Conservation (phyloP, 2,113 vertebrate species). For the Protomyctophum bolini region DNA sequence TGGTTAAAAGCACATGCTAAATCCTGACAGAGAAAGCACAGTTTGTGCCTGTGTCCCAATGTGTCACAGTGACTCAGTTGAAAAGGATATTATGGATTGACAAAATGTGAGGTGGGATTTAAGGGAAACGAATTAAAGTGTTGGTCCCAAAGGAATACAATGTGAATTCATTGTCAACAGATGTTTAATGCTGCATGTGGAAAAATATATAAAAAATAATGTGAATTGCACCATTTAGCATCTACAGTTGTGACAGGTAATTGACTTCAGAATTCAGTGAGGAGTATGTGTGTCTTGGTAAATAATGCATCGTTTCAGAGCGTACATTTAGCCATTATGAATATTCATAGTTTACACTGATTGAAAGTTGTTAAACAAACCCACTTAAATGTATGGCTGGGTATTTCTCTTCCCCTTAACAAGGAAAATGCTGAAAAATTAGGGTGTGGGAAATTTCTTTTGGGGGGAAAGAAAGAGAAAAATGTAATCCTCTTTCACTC, state of each 20-base stretch:
- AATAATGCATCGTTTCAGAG: slow-evolving; percentile 70
- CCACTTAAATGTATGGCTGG: slow-evolving; percentile 9
- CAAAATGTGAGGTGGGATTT: slow-evolving; percentile 30
- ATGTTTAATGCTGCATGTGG: slow-evolving; percentile 70
- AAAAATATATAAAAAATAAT: slow-evolving; percentile 53
- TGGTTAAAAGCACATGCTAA: slow-evolving; percentile 35
- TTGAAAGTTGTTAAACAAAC: slow-evolving; percentile 52
- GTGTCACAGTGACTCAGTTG: slow-evolving; percentile 24
- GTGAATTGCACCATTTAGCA: slow-evolving; percentile 73
- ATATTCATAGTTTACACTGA: slow-evolving; percentile 68
- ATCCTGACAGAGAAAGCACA: not conserved
- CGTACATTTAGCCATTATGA: slow-evolving; percentile 51
- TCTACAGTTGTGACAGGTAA: slow-evolving; percentile 72
- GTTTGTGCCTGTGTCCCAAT: slow-evolving; percentile 21
- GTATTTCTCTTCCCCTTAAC: slow-evolving; percentile 16
- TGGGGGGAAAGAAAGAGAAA: not conserved
- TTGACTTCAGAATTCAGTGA: slow-evolving; percentile 61
- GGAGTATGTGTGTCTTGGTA: slow-evolving; percentile 62
- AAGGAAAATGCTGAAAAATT: not conserved
- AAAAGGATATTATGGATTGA: slow-evolving; percentile 32
- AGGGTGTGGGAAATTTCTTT: not conserved
- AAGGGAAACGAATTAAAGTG: slow-evolving; percentile 60
- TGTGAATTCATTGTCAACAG: slow-evolving; percentile 69
- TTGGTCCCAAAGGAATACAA: slow-evolving; percentile 56
- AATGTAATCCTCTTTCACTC: not conserved